Evolutionary conservation across 2,888 invertebrate genomes (phyloP), one percentile per base, ranked within the genome.

Genomic region (Drosophila mulleri): DNA sequence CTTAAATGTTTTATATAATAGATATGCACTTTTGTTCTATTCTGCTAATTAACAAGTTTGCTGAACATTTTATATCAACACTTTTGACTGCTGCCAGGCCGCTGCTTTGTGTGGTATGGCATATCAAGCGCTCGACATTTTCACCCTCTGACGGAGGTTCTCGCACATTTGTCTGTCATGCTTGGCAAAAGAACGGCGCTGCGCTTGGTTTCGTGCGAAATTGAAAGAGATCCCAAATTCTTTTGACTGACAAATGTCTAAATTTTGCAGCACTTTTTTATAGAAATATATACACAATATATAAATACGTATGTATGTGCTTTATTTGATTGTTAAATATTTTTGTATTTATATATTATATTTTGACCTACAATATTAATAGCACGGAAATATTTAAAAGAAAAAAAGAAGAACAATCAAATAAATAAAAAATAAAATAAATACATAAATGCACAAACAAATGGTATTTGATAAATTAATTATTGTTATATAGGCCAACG

Each of bases 31-130:
- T 47, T 67, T 67, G 29, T 47, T 67, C 65, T 29, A 8, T 29
- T 73, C 39, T 82, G 80, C 79, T 89, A 89, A 85, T 85, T 89
- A 87, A 89, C 79, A 78, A 73, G 58, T 66, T 72, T 65, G 71
- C 54, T 72, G 58, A 65, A 63, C 56, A 69, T 72, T 52, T 66
- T 41, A 60, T 64, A 50, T 73, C 77, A 74, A 75, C 81, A 68
- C 74, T 63, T 53, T 57, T 54, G 62, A 14, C 18, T 63, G 72
- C 39, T 63, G 72, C 32, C 63, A 29, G 71, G 29, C 44, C 41
- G 37, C 35, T 59, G 18, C 48, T 18, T 50, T 32, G 18, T 50
- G 12, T 45, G 44, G 23, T 23, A 3, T 29, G 44, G 69, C 66
- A 67, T 61, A 63, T 70, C 60, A 70, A 78, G 52, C 20, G 39